Evolutionary conservation across 2,113 vertebrate species (phyloP).

Genomic region (Passer montanus): DNA sequence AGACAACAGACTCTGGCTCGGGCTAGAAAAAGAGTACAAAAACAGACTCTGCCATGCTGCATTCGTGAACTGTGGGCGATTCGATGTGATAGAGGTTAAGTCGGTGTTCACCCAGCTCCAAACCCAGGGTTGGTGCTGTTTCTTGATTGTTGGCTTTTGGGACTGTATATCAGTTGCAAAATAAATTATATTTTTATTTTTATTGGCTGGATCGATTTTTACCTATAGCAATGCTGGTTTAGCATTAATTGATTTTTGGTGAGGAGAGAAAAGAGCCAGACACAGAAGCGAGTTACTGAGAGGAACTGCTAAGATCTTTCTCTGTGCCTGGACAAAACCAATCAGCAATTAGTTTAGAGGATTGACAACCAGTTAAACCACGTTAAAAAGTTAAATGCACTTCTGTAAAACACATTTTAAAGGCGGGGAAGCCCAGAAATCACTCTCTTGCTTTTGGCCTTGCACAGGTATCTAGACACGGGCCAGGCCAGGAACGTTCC

Average conservation of each 20-base stretch:
- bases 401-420: not conserved
- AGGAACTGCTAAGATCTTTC: not conserved
- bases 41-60: too few species aligned
- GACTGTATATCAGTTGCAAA: too few species aligned
- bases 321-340: not conserved
- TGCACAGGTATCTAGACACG: not conserved
- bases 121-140: too few species aligned
- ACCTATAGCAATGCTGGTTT: not conserved
- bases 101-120: too few species aligned
- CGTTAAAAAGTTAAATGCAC: not conserved
- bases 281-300: not conserved
- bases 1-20: too few species aligned
- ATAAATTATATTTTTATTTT: too few species aligned
- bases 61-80: too few species aligned
- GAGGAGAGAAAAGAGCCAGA: not conserved
- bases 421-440: not conserved
- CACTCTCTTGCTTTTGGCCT: not conserved
- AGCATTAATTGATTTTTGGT: not conserved
- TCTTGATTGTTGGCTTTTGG: too few species aligned
- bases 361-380: not conserved
- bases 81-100: too few species aligned
- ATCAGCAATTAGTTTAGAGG: not conserved
- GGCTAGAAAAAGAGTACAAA: too few species aligned
- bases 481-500: rapidly evolving
- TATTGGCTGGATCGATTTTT: too few species aligned